A percentile compares a stretch with the other conserved stretches of the same genome.
Evolutionary conservation across 1,140 invertebrate species (phyloP).

Genomic region (Drosophila bipectinata): DNA sequence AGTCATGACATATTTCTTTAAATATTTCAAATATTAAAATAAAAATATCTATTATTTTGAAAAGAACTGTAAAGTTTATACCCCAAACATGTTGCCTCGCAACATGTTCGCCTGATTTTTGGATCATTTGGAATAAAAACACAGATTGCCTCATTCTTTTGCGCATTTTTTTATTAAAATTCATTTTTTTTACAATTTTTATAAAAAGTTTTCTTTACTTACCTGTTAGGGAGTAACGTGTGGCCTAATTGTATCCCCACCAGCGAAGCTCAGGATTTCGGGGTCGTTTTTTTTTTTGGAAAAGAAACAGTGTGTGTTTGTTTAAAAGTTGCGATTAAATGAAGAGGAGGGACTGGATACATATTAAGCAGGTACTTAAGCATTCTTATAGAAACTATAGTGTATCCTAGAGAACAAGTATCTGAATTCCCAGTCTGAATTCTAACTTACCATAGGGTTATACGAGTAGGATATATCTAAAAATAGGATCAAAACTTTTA

Average conservation of each 20-base stretch:
- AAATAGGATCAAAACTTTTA: conserved; percentile 17
- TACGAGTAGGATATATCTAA: conserved; percentile 21
- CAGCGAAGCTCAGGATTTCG: conserved; percentile 33
- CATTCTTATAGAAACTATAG: conserved; percentile 36
- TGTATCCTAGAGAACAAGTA: conserved; percentile 23
- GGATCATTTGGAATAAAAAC: conserved; percentile 20
- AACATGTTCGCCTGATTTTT: conserved; percentile 57
- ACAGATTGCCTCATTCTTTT: conserved; percentile 11
- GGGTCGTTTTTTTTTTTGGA: conserved; percentile 18
- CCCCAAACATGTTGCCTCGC: conserved; percentile 41
- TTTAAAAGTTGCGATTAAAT: conserved; percentile 47
- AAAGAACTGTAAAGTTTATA: neutral
- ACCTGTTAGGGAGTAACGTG: neutral
- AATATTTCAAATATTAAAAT: too few species aligned
- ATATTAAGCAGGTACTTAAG: conserved; percentile 51
- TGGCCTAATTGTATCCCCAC: neutral
- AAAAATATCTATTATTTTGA: too few species aligned
- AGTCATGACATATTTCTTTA: too few species aligned
- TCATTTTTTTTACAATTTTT: neutral
- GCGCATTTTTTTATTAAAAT: neutral
- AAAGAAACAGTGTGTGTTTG: conserved; percentile 51
- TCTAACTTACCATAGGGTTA: conserved; percentile 63
- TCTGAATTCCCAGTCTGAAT: conserved; percentile 2
- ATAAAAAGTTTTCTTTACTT: neutral
- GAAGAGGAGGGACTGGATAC: conserved; percentile 13